phyloP scores from a whole-genome alignment of 2,113 vertebrate genomes.

The Chionomys nivalis region DNA sequence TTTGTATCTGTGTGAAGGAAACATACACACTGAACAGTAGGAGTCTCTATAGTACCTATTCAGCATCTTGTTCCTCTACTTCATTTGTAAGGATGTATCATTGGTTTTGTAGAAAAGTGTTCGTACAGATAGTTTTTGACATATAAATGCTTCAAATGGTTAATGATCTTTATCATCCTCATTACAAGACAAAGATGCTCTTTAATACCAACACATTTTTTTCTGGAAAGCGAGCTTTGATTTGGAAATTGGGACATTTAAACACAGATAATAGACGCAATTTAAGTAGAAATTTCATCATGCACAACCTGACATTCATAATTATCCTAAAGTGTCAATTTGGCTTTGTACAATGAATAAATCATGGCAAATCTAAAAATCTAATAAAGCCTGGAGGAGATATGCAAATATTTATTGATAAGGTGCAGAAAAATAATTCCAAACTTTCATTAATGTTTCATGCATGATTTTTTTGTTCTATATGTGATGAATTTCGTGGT shows the following conservation, averaged over 20 bases:
- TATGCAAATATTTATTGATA: neutral
- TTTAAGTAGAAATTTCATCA: neutral
- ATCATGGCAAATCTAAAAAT: neutral
- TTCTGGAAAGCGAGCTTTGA: neutral
- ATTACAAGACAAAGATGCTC: neutral
- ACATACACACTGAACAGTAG: neutral
- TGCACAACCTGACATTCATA: neutral
- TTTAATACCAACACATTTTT: neutral
- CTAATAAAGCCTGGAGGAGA: neutral
- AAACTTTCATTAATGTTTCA: neutral
- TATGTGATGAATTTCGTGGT: neutral
- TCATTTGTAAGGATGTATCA: neutral
- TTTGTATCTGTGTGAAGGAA: conserved; percentile 68
- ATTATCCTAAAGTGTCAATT: neutral
- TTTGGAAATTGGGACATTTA: neutral
- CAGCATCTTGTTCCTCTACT: neutral
- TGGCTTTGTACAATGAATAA: neutral
- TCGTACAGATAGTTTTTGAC: conserved; percentile 18
- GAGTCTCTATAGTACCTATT: neutral
- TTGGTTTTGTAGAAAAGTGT: neutral
- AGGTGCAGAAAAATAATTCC: neutral
- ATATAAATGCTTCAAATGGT: neutral
- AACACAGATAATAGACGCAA: neutral
- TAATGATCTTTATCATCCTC: neutral
- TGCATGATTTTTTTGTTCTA: neutral